Base-by-base conservation (phyloP, 2,113 vertebrate species). In the Notiomystis cincta region DNA sequence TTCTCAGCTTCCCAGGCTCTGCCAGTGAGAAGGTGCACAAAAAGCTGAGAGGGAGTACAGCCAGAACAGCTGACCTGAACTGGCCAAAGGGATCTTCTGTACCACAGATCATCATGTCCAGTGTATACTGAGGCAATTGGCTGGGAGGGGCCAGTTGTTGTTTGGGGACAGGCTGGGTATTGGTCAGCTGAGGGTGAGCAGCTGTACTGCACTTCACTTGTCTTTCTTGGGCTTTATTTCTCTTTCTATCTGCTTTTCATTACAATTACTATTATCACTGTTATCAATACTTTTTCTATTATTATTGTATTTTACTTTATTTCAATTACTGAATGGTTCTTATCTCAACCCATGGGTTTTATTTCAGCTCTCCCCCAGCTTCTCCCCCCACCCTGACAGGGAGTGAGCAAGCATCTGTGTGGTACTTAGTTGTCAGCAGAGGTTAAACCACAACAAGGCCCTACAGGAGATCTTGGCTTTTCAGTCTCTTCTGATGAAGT, bases 111-210 rank as follows among this genome's bases (percentile, higher is more conserved):
- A 27, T 33, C 56, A 8, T 28, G 18, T 62, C 48, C 3, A 1
- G 40, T 25, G 24, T 20, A 28, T 9, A 28, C 40, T 27, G 22
- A 24, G 48, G 54, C 31, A 70, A 61, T 16, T 33, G 62, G 18
- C 48, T 4, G 5, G 35, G 48, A 77, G 21, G 15, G 15, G 35
- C 25, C 8, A 1, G 8, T 3, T 0, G 1, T 24, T 12, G 13
- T 45, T 6, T 44, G 25, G 45, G 33, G 33, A 53, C 38, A 53
- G 28, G n/a, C 53, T 58, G 19, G 33, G 23, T 53, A 66, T 3
- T n/a, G 51, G 67, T 30, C 53, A 66, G 9, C n/a, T n/a, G 44
- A 10, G 15, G 13, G 33, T 66, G 23, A 60, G 24, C 16, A 83
- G 40, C 4, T 62, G 22, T 56, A 11, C 6, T 61, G 54, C 35